A percentile compares a stretch with the other conserved stretches of the same genome.
Evolutionary conservation across 2,888 invertebrate species (phyloP).

Genomic region (Aethes cnicana): DNA sequence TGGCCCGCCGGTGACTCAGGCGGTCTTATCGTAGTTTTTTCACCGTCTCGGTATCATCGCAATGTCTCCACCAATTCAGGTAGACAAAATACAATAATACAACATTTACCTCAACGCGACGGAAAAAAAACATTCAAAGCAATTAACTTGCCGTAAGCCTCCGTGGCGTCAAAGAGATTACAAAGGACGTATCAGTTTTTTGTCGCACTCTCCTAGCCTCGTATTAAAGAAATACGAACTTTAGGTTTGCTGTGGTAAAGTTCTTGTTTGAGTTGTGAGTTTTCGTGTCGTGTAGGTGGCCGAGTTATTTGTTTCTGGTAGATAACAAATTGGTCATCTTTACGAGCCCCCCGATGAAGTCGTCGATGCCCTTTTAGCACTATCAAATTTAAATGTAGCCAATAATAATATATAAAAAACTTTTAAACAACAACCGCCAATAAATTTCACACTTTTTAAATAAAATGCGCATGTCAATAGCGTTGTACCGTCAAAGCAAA

Average conservation of each 20-base stretch:
- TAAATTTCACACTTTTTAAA: conserved; percentile 29
- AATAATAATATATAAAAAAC: conserved; percentile 4
- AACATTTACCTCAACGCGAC: conserved; percentile 60
- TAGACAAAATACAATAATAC: conserved; percentile 73
- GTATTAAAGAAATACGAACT: conserved; percentile 37
- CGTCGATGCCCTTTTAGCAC: conserved; percentile 42
- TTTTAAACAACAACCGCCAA: conserved; percentile 5
- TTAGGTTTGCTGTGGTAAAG: conserved; percentile 41
- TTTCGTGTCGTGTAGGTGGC: conserved; percentile 59
- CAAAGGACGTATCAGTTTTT: conserved; percentile 78
- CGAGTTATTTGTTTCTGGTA: conserved; percentile 70
- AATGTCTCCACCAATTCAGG: conserved; percentile 72
- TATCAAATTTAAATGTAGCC: no score
- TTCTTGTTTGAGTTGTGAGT: conserved; percentile 37
- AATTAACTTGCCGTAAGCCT: conserved; percentile 73
- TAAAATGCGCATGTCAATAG: conserved; percentile 46
- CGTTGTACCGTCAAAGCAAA: conserved; percentile 18
- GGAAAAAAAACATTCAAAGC: conserved; percentile 68
- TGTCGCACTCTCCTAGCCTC: conserved; percentile 40
- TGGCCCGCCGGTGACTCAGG: conserved; percentile 57
- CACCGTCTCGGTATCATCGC: conserved; percentile 51
- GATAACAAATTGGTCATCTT: conserved; percentile 72
- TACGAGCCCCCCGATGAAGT: conserved; percentile 64
- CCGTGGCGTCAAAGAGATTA: conserved; percentile 78
- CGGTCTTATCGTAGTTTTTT: conserved; percentile 54